Evolutionary conservation across 1,140 invertebrate genomes (phyloP).

Genomic region (Lineus longissimus): DNA sequence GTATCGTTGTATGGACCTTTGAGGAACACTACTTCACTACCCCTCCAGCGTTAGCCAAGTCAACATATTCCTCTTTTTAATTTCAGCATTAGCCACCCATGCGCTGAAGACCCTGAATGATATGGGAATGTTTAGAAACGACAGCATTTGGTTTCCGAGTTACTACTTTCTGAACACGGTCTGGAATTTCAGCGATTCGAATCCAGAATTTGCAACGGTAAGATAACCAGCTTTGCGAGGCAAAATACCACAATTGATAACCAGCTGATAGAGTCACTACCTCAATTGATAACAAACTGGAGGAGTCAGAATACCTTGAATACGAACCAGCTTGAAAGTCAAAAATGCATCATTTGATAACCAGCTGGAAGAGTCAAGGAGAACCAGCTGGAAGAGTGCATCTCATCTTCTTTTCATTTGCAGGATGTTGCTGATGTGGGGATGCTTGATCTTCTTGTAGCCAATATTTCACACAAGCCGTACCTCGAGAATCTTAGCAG

Average conservation of each 20-base stretch:
- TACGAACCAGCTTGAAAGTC: too few relatives aligned
- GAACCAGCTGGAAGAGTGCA: background rate
- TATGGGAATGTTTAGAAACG: constrained; percentile 49
- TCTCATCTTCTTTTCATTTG: constrained; percentile 3
- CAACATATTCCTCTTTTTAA: constrained; percentile 1
- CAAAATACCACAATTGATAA: background rate
- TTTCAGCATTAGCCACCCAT: constrained; percentile 37
- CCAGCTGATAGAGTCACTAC: background rate
- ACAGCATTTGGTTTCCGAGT: constrained; percentile 48
- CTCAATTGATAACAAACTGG: background rate
- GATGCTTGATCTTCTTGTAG: constrained; percentile 35
- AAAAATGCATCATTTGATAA: too few relatives aligned
- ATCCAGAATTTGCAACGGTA: constrained; percentile 38
- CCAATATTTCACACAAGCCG: constrained; percentile 46
- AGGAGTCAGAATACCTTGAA: background rate
- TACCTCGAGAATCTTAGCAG: constrained; percentile 42
- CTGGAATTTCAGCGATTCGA: constrained; percentile 47
- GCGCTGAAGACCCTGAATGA: constrained; percentile 44
- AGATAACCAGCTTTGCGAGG: background rate
- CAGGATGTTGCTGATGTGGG: constrained; percentile 39
- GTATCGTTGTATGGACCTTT: too few relatives aligned
- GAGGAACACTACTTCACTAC: too few relatives aligned
- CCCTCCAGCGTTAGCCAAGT: too few relatives aligned
- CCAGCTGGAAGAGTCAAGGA: background rate
- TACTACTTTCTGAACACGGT: constrained; percentile 45